phyloP scores from a whole-genome alignment of 2,888 invertebrate species.

The Sminthurides aquaticus region DNA sequence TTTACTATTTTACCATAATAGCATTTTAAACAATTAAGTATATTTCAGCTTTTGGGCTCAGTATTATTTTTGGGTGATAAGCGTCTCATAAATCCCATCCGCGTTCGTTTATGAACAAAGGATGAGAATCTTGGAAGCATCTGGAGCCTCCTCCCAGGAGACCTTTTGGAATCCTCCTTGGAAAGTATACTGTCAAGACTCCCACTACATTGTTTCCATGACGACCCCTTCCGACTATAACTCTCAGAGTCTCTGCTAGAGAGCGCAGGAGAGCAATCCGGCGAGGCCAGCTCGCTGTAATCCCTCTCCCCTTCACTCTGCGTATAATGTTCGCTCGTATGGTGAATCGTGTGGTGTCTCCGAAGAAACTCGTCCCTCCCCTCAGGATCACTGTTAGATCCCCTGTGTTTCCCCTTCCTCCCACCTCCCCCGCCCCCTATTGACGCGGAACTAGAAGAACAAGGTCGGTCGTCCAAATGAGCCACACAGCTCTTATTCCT shows the following conservation, averaged over 20 bases:
- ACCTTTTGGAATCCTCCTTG: constrained; percentile 37
- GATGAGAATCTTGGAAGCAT: constrained; percentile 41
- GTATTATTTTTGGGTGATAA: constrained; percentile 33
- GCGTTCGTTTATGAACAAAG: constrained; percentile 39
- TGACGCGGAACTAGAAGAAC: constrained; percentile 6
- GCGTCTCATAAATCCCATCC: constrained; percentile 40
- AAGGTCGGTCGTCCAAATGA: constrained; percentile 13
- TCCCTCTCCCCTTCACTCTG: constrained; percentile 26
- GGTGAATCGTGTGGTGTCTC: constrained; percentile 11
- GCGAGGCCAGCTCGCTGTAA: constrained; percentile 30
- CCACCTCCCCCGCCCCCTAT: constrained; percentile 7
- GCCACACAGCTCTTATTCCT: constrained; percentile 6
- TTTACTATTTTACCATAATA: no score
- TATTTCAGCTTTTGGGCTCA: constrained; percentile 35
- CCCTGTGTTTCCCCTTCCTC: constrained; percentile 28
- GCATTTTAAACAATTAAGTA: no score
- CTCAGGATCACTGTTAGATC: constrained; percentile 35
- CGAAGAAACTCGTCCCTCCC: constrained; percentile 17
- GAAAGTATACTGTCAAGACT: constrained; percentile 41
- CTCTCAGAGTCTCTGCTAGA: neutral
- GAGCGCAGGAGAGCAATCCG: constrained; percentile 37
- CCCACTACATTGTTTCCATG: constrained; percentile 40
- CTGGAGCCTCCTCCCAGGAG: constrained; percentile 35
- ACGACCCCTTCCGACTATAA: constrained; percentile 10
- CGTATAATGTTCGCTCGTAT: neutral